These are phyloP conservation scores for Pygmarrhopalites habei DNA, from an alignment of 1,140 invertebrate genomes.

Conservation along the genomic window DNA sequence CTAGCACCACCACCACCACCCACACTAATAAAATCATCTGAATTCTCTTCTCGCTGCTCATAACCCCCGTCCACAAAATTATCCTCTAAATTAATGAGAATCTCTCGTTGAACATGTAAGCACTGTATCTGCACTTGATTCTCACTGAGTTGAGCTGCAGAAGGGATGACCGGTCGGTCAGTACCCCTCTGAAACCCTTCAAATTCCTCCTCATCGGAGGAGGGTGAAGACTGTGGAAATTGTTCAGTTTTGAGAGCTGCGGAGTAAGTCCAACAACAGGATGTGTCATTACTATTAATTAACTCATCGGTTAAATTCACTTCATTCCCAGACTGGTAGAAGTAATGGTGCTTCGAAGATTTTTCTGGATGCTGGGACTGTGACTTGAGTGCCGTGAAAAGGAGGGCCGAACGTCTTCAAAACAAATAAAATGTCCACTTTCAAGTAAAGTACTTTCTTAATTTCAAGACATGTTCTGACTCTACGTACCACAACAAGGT, in stretches of 20 bases:
- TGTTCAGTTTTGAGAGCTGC: conserved; percentile 4
- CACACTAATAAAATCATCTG: background rate
- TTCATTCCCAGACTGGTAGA: background rate
- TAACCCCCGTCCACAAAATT: background rate
- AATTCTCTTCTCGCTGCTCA: background rate
- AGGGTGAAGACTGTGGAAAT: background rate
- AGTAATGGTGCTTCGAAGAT: background rate
- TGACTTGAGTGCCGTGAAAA: conserved; percentile 9
- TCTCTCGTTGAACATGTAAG: background rate
- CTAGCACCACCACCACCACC: background rate
- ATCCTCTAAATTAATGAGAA: background rate
- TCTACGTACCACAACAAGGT: no score
- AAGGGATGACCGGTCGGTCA: background rate
- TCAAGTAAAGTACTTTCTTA: no score
- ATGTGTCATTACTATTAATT: conserved; percentile 18
- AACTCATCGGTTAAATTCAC: conserved; percentile 17
- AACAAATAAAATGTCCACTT: no score
- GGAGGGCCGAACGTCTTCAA: conserved; percentile 9
- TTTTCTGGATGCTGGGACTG: conserved; percentile 1
- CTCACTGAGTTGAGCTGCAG: background rate
- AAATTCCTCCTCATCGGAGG: background rate
- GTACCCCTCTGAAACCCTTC: background rate
- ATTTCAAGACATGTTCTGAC: no score
- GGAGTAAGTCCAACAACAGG: conserved; percentile 31
- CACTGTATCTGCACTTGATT: conserved; percentile 6